Evolutionary conservation across 2,888 invertebrate genomes (phyloP).

Genomic region (Cataglyphis cursor): DNA sequence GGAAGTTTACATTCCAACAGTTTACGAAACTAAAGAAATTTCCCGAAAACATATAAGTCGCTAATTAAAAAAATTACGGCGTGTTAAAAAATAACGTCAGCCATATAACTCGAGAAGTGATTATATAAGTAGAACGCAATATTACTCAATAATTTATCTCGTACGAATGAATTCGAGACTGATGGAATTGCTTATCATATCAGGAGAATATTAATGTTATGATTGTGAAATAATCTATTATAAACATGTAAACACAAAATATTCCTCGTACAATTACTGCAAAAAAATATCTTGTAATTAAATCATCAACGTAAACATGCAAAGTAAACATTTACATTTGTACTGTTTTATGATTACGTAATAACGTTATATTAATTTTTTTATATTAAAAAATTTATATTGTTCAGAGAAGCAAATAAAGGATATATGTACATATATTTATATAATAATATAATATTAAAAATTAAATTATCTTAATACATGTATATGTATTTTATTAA

Average conservation of each 20-base stretch:
- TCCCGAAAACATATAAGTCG: slow-evolving; percentile 3
- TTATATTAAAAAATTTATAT: neutral
- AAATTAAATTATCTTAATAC: neutral
- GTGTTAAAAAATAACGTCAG: slow-evolving; percentile 11
- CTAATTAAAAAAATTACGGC: neutral
- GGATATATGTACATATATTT: neutral
- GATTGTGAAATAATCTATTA: neutral
- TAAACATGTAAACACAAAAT: neutral
- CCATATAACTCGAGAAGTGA: neutral
- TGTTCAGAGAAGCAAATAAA: neutral
- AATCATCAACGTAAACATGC: neutral
- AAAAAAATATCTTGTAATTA: slow-evolving; percentile 7
- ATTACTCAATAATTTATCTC: neutral
- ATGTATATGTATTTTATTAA: neutral
- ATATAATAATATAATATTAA: too few species aligned
- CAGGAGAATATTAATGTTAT: neutral
- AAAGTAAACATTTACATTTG: neutral
- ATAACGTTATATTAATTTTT: neutral
- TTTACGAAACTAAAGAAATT: slow-evolving; percentile 43
- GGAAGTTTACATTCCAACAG: slow-evolving; percentile 26
- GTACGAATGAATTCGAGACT: neutral
- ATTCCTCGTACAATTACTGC: neutral
- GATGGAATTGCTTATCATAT: neutral
- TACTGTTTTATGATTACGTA: neutral
- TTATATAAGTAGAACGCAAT: neutral